These are phyloP conservation scores for Mallotus villosus DNA, from an alignment of 2,797 vertebrate species.

Conservation along the genomic window DNA sequence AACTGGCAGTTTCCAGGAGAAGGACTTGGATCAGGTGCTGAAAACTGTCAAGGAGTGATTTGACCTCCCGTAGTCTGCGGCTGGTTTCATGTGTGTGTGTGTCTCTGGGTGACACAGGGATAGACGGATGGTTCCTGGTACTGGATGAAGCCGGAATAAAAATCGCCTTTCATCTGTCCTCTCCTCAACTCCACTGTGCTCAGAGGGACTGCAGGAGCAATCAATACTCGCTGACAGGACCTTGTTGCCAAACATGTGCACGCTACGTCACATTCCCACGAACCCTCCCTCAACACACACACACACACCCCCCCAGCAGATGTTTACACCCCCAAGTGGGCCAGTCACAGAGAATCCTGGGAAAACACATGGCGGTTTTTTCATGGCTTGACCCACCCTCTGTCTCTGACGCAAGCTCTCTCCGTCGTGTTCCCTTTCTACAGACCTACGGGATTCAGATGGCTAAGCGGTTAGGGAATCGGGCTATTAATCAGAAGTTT, in stretches of 20 bases:
- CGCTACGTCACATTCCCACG: not conserved
- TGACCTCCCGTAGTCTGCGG: constrained; percentile 22
- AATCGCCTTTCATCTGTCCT: constrained; percentile 49
- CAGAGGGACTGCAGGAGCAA: constrained; percentile 15
- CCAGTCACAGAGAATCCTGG: constrained; percentile 8
- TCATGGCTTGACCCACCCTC: not conserved
- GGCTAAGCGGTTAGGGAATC: too few relatives aligned
- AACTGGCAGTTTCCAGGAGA: constrained; percentile 2
- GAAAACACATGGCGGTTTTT: constrained; percentile 9
- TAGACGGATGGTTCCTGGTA: constrained; percentile 31
- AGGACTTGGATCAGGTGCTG: constrained; percentile 34
- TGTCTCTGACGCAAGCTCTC: not conserved
- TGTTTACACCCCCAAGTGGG: constrained; percentile 20
- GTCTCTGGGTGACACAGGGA: constrained; percentile 14
- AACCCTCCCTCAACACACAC: not conserved
- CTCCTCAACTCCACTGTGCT: constrained; percentile 31
- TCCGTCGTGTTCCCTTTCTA: too few relatives aligned
- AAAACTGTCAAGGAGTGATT: constrained; percentile 30
- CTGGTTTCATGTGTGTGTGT: constrained; percentile 8
- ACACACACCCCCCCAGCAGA: not conserved
- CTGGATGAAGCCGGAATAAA: not conserved
- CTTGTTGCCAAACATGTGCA: constrained; percentile 9
- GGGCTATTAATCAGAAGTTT: too few relatives aligned
- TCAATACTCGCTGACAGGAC: constrained; percentile 17
- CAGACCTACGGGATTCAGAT: too few relatives aligned